A percentile compares a stretch with the other conserved stretches of the same genome.
phyloP scores from a whole-genome alignment of 2,888 invertebrate genomes.

The Xanthia togata region DNA sequence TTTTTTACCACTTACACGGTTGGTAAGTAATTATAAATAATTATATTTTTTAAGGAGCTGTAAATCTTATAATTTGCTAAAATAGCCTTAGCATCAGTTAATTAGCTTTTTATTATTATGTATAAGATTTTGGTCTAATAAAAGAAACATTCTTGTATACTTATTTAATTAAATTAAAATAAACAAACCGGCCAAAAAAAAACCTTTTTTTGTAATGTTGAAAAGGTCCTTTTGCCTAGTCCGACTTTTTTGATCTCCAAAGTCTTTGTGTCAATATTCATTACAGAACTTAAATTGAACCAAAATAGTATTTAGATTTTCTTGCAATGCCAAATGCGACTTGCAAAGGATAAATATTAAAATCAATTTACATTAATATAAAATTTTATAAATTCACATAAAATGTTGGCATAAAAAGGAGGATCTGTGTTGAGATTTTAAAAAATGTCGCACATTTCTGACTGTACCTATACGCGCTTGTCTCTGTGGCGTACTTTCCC shows the following conservation, averaged over 20 bases:
- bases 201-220: too few species aligned
- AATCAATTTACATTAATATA: too few species aligned
- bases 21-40: too few species aligned
- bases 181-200: too few species aligned
- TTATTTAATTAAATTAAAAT: not conserved
- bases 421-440: not conserved
- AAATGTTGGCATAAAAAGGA: not conserved
- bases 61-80: not conserved
- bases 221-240: too few species aligned
- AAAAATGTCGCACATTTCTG: not conserved
- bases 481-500: not conserved
- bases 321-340: not conserved
- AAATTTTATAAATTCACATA: too few species aligned
- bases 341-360: not conserved
- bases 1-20: not conserved
- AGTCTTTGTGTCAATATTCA: not conserved
- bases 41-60: not conserved
- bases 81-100: not conserved
- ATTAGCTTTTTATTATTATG: not conserved
- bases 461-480: not conserved
- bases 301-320: not conserved
- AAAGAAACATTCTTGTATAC: not conserved
- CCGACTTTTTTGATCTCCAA: not conserved
- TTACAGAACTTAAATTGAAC: not conserved
- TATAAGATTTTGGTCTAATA: not conserved